phyloP scores from a whole-genome alignment of 1,140 invertebrate genomes.

The Conopomorpha cramerella region DNA sequence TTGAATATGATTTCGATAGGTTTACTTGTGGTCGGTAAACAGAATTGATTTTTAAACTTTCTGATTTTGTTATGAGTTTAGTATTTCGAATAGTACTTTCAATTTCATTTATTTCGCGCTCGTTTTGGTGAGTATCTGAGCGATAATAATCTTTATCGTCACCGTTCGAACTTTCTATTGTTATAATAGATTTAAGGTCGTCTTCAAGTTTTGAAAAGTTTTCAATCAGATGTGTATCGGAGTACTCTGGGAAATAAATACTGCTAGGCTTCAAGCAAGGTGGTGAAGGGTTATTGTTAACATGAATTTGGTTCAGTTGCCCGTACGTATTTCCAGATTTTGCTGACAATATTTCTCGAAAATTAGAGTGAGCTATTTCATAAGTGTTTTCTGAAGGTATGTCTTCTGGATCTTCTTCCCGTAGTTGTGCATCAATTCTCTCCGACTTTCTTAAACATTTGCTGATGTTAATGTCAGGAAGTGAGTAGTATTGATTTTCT shows the following conservation, averaged over 20 bases:
- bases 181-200: constrained; percentile 50
- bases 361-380: constrained; percentile 40
- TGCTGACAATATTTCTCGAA: constrained; percentile 34
- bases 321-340: constrained; percentile 38
- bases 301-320: constrained; percentile 35
- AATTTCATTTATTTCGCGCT: constrained; percentile 54
- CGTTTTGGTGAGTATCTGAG: constrained; percentile 47
- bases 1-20: constrained; percentile 36
- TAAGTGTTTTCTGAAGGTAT: constrained; percentile 45
- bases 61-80: constrained; percentile 46
- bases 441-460: constrained; percentile 69
- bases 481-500: constrained; percentile 70
- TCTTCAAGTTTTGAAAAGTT: constrained; percentile 43
- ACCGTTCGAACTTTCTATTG: constrained; percentile 39
- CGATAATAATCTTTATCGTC: constrained; percentile 35
- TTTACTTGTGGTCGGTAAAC: constrained; percentile 26
- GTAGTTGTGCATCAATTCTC: constrained; percentile 67
- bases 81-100: constrained; percentile 52
- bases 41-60: constrained; percentile 32
- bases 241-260: constrained; percentile 19
- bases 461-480: constrained; percentile 69
- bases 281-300: constrained; percentile 14
- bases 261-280: constrained; percentile 11
- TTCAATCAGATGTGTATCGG: constrained; percentile 27
- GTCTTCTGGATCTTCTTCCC: constrained; percentile 54